phyloP scores from a whole-genome alignment of 1,140 invertebrate genomes.

The Neotoxoptera formosana region DNA sequence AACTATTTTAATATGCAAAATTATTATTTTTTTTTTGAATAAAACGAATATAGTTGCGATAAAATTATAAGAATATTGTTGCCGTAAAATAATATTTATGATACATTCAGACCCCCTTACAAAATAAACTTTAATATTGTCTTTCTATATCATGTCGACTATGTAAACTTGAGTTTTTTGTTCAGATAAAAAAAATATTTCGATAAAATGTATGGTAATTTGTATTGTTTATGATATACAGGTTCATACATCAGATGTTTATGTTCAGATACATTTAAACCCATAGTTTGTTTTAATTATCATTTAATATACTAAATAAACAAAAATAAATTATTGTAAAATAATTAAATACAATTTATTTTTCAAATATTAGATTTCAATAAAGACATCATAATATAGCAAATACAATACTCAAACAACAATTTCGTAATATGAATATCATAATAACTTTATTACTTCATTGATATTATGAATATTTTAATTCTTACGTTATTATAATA shows the following conservation, averaged over 20 bases:
- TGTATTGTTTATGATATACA: neutral
- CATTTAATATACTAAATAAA: neutral
- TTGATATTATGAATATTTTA: neutral
- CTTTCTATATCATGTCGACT: neutral
- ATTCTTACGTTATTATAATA: neutral
- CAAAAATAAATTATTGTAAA: neutral
- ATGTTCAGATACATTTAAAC: neutral
- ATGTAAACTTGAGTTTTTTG: neutral
- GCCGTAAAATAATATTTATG: neutral
- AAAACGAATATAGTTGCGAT: neutral
- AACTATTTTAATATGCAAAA: neutral
- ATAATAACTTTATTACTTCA: neutral
- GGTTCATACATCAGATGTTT: neutral
- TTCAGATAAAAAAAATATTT: neutral
- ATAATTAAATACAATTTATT: neutral
- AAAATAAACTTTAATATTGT: slow-evolving; percentile 20
- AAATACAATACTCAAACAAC: neutral
- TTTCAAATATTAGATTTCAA: neutral
- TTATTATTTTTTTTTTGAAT: neutral
- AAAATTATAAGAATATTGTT: neutral
- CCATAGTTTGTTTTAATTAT: neutral
- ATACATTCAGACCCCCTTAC: neutral
- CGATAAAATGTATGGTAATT: neutral
- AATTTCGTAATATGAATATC: neutral
- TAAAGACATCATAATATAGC: neutral